Conservation (phyloP, 2,797 vertebrate species). For the Tachyglossus aculeatus region DNA sequence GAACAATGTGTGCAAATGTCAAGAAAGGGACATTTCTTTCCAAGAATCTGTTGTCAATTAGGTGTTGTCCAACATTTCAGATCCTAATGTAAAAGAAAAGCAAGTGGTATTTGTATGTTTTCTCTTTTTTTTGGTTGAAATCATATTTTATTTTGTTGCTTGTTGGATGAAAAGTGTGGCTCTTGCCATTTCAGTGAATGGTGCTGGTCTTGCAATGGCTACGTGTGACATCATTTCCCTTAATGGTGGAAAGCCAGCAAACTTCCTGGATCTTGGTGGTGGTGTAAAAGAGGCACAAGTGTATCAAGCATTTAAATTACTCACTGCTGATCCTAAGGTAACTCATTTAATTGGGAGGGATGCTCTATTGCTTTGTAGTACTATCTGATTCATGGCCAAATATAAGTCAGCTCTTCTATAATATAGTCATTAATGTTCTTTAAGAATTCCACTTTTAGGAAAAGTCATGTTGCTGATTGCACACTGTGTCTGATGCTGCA, state of each 20-base stretch:
- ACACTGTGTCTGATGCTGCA: too few relatives aligned
- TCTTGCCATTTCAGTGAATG: slow-evolving; percentile 86
- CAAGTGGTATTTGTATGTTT: background rate
- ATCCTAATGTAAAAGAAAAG: too few relatives aligned
- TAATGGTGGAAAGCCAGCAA: slow-evolving; percentile 95
- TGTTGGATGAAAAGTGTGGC: background rate
- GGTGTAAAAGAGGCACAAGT: slow-evolving; percentile 96
- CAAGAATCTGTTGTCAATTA: too few relatives aligned
- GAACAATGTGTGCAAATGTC: too few relatives aligned
- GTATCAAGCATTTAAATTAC: slow-evolving; percentile 95
- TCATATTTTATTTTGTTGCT: too few relatives aligned
- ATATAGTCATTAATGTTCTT: too few relatives aligned
- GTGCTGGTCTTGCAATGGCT: slow-evolving; percentile 97
- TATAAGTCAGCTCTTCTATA: too few relatives aligned
- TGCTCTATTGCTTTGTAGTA: too few relatives aligned
- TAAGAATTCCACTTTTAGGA: too few relatives aligned
- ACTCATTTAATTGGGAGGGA: background rate
- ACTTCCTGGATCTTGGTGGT: slow-evolving; percentile 97
- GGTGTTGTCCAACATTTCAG: too few relatives aligned
- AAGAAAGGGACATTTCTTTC: too few relatives aligned
- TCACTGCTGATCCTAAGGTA: slow-evolving; percentile 97
- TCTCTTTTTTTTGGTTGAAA: background rate
- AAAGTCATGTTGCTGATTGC: too few relatives aligned
- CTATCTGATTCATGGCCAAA: background rate
- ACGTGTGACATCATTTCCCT: slow-evolving; percentile 98